phyloP scores from a whole-genome alignment of 2,888 invertebrate species.

The Venustoraphidia nigricollis region DNA sequence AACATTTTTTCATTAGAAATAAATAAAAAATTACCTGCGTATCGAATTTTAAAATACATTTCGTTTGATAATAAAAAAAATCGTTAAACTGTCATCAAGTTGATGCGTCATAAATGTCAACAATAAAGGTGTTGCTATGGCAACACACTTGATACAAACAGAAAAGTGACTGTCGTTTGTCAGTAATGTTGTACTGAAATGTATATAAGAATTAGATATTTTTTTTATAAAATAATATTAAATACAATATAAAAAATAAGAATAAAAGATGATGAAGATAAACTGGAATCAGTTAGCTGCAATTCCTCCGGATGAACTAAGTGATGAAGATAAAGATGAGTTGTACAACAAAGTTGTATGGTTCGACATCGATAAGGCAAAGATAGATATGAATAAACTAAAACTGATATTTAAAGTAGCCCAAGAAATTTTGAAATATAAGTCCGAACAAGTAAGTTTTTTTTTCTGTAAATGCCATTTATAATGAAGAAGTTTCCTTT shows the following conservation, averaged over 20 bases:
- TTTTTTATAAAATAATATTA: no score
- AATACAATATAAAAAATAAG: no score
- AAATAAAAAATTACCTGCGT: neutral
- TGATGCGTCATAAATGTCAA: no score
- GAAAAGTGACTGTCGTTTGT: no score
- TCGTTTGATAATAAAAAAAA: constrained; percentile 5
- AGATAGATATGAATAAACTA: constrained; percentile 37
- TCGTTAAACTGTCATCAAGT: no score
- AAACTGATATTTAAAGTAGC: constrained; percentile 40
- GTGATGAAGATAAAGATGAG: constrained; percentile 45
- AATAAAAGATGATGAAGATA: constrained; percentile 24
- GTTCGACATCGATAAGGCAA: constrained; percentile 42
- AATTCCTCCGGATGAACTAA: constrained; percentile 35
- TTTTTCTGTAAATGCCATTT: constrained; percentile 2
- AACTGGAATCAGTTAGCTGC: constrained; percentile 43
- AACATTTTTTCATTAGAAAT: no score
- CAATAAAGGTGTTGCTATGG: no score
- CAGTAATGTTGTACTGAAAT: no score
- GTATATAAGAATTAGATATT: no score
- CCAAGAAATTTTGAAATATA: constrained; percentile 52
- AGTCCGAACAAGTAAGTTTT: constrained; percentile 45
- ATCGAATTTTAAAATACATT: constrained; percentile 1
- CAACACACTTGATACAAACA: no score
- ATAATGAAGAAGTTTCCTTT: no score
- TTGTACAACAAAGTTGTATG: constrained; percentile 43